Conservation (phyloP, 2,113 vertebrate genomes). For the Anoplopoma fimbria region DNA sequence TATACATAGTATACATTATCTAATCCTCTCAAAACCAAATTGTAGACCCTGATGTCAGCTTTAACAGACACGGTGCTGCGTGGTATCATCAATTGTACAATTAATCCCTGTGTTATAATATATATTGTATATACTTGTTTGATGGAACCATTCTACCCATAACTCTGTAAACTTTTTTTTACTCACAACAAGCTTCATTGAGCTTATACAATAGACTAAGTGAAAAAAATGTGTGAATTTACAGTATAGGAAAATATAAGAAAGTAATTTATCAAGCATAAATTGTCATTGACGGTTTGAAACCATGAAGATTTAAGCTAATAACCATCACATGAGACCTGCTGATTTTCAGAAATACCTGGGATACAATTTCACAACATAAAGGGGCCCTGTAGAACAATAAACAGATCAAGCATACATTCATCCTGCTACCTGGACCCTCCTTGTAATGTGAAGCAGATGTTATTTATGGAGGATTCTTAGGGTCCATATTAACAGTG, state of each 20-base stretch:
- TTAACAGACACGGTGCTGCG: too few species aligned
- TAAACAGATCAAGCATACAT: not conserved
- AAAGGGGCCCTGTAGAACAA: slow-evolving; percentile 30
- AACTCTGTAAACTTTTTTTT: not conserved
- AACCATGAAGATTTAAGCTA: not conserved
- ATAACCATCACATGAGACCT: not conserved
- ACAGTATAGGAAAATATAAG: not conserved
- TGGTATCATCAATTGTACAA: not conserved
- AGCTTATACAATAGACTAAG: not conserved
- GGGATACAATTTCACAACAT: slow-evolving; percentile 18
- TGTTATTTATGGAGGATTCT: slow-evolving; percentile 11
- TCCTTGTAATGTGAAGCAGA: slow-evolving; percentile 28
- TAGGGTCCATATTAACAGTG: not conserved
- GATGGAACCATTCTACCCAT: not conserved
- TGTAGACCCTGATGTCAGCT: too few species aligned
- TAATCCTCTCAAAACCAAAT: not conserved
- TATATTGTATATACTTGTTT: not conserved
- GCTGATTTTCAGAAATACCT: not conserved
- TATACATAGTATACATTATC: not conserved
- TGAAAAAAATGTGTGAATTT: not conserved
- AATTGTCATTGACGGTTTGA: not conserved
- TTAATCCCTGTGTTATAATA: not conserved
- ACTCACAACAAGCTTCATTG: not conserved
- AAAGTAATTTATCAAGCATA: not conserved
- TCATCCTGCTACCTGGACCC: not conserved